phyloP scores from a whole-genome alignment of 1,140 invertebrate species.

The Rhyacophila brunnea region DNA sequence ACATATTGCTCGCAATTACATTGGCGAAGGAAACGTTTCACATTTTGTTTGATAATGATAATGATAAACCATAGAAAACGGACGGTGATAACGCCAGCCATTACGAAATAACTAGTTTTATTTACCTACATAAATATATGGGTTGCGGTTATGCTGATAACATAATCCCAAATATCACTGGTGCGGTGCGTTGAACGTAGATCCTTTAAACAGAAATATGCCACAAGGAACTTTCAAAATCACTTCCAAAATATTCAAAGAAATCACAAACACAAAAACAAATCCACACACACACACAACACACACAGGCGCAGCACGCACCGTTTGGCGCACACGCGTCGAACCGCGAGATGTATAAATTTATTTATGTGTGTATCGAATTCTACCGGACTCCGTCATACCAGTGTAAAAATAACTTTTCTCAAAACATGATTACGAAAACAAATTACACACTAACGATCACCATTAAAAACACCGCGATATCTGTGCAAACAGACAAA shows the following conservation, averaged over 20 bases:
- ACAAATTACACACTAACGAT: too few species aligned
- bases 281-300: constrained; percentile 9
- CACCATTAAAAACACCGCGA: constrained; percentile 4
- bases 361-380: constrained; percentile 21
- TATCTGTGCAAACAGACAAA: neutral
- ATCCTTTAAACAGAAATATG: too few species aligned
- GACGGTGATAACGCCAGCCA: constrained; percentile 10
- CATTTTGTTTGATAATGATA: constrained; percentile 1
- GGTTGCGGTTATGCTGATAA: constrained; percentile 20
- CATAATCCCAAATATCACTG: constrained; percentile 18
- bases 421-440: neutral
- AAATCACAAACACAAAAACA: constrained; percentile 7
- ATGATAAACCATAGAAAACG: constrained; percentile 22
- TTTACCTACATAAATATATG: constrained; percentile 23
- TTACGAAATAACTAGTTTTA: constrained; percentile 18
- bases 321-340: constrained; percentile 13
- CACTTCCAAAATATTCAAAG: constrained; percentile 9
- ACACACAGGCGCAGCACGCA: constrained; percentile 2
- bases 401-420: constrained; percentile 14
- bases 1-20: neutral
- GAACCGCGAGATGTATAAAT: constrained; percentile 7
- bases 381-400: neutral
- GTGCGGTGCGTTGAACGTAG: neutral
- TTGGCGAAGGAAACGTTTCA: constrained; percentile 1
- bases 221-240: neutral